Percentiles rank a stretch among this genome's conserved stretches.
phyloP scores from a whole-genome alignment of 2,797 vertebrate species.

The Acipenser transmontanus region DNA sequence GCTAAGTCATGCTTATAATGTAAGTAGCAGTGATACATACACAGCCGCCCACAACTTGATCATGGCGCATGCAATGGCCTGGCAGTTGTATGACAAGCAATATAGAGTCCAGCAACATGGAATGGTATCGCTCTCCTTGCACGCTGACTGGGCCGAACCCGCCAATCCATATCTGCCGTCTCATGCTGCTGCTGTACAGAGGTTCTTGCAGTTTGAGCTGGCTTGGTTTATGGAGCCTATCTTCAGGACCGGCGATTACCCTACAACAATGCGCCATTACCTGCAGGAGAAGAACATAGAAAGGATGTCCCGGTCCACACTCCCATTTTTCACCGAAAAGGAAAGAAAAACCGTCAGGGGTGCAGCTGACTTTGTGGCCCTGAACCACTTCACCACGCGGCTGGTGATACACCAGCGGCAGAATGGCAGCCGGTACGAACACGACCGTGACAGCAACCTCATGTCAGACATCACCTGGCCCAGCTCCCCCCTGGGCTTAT shows the following conservation, averaged over 20 bases:
- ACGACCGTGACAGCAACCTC: conserved; percentile 60
- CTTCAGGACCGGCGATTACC: conserved; percentile 70
- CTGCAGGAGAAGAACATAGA: conserved; percentile 46
- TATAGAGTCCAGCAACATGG: conserved; percentile 55
- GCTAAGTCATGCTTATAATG: conserved; percentile 63
- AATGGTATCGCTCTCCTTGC: conserved; percentile 78
- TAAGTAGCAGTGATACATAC: conserved; percentile 56
- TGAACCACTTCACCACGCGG: conserved; percentile 92
- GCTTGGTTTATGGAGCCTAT: conserved; percentile 84
- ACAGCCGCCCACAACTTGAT: conserved; percentile 74
- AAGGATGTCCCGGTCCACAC: conserved; percentile 46
- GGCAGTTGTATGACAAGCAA: conserved; percentile 66
- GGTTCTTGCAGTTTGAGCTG: conserved; percentile 82
- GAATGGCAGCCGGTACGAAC: conserved; percentile 43
- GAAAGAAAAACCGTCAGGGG: conserved; percentile 71
- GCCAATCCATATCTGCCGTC: conserved; percentile 78
- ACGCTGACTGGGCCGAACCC: conserved; percentile 85
- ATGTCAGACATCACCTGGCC: conserved; percentile 76
- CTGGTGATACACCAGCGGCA: conserved; percentile 63
- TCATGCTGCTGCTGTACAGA: conserved; percentile 62
- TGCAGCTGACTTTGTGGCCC: conserved; percentile 75
- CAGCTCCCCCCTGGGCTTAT: conserved; percentile 62
- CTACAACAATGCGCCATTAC: conserved; percentile 62
- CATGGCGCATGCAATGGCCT: conserved; percentile 78
- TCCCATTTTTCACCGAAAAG: conserved; percentile 64